A percentile compares a stretch with the other conserved stretches of the same genome.
Conservation (phyloP, 2,797 vertebrate genomes). For the Morelia viridis region DNA sequence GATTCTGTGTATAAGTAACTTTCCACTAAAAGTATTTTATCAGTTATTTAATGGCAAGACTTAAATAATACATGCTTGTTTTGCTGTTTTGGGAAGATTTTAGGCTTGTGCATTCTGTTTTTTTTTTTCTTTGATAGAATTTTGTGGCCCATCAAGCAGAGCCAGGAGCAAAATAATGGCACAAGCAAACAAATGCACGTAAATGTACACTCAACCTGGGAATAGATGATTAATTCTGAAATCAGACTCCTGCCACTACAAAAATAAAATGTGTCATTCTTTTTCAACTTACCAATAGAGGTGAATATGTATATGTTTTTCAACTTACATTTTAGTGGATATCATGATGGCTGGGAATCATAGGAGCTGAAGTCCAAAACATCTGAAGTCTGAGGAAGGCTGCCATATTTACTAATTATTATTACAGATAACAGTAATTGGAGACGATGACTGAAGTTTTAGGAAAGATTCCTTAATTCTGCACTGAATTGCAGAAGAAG, state of each 20-base stretch:
- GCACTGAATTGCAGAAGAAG: not conserved
- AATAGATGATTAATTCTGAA: not conserved
- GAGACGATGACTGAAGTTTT: not conserved
- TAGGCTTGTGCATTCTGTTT: not conserved
- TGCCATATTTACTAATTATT: not conserved
- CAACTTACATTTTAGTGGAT: not conserved
- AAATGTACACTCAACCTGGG: not conserved
- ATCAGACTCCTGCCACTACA: not conserved
- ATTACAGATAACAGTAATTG: not conserved
- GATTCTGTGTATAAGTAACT: not conserved
- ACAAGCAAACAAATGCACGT: not conserved
- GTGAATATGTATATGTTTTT: not conserved
- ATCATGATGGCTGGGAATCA: not conserved
- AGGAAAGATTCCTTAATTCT: not conserved
- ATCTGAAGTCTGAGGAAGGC: not conserved
- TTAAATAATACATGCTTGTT: conserved; percentile 4
- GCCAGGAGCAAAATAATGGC: not conserved
- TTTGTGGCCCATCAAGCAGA: not conserved
- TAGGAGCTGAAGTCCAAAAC: not conserved
- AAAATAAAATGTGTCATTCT: not conserved
- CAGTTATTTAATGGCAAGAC: not conserved
- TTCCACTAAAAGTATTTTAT: not conserved
- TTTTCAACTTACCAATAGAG: not conserved
- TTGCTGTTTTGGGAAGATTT: not conserved
- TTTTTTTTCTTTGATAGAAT: not conserved